phyloP scores from a whole-genome alignment of 2,113 vertebrate genomes.

The Clarias batrachus region DNA sequence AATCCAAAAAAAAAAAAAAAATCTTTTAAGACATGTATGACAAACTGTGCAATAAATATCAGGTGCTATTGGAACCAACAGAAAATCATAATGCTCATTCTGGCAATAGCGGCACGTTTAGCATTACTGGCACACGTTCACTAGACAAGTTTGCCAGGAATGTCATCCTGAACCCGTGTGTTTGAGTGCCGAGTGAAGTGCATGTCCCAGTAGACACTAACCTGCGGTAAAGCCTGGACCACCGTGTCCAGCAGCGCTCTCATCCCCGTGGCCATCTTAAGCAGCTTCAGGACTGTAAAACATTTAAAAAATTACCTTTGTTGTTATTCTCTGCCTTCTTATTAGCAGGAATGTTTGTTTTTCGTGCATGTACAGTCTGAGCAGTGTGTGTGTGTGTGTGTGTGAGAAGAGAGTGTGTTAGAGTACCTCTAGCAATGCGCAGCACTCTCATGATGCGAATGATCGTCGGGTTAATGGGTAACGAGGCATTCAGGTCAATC shows the following conservation, averaged over 20 bases:
- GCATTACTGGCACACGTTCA: too few species aligned
- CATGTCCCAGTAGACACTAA: slow-evolving; percentile 58
- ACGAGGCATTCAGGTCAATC: slow-evolving; percentile 56
- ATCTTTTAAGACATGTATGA: too few species aligned
- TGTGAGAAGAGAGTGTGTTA: not conserved
- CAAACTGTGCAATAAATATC: too few species aligned
- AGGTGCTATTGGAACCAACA: too few species aligned
- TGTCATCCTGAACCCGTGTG: too few species aligned
- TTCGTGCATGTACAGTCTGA: not conserved
- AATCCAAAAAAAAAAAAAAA: too few species aligned
- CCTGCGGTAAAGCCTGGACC: slow-evolving; percentile 96
- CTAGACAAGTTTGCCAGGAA: too few species aligned
- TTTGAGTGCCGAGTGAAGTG: too few species aligned
- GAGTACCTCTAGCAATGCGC: slow-evolving; percentile 55
- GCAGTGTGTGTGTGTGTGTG: not conserved
- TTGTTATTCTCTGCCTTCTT: not conserved
- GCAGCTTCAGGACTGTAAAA: slow-evolving; percentile 86
- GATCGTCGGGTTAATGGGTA: slow-evolving; percentile 58
- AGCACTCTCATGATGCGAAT: slow-evolving; percentile 58
- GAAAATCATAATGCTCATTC: too few species aligned
- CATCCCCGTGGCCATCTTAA: slow-evolving; percentile 98
- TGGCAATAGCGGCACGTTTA: too few species aligned
- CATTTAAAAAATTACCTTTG: not conserved
- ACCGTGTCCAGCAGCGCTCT: slow-evolving; percentile 92
- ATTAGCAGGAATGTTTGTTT: not conserved